Base-by-base conservation (phyloP, 2,888 invertebrate species). In the Neelides folsomi region DNA sequence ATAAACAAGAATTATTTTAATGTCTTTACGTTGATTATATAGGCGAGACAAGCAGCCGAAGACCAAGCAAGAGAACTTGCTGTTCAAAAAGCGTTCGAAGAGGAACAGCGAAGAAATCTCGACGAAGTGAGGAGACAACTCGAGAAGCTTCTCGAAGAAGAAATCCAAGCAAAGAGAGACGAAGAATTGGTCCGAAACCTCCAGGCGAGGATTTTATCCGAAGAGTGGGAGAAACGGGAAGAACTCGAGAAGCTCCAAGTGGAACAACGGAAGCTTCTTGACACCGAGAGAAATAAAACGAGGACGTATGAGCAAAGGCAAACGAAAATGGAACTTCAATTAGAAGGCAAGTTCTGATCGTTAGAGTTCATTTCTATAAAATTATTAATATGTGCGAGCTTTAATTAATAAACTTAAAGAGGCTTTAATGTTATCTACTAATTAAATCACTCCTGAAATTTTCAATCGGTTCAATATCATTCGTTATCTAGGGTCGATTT, bases 141-240 rank as follows among this genome's bases (percentile, higher is more conserved):
- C 46, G 85, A 86, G 68, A 75, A 75, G 56, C 70, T 86, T 2
- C 69, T 87, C 12, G 82, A 83, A 59, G 85, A 86, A 69, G 88
- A 87, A 68, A 83, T 83, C 1, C 86, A 86, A 69, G 86, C 87
- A 0, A 83, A 86, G 66, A 73, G 80, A 60, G 87, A 87, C 62
- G 88, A 87, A 69, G 87, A 87, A 75, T 84, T 86, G 55, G 78
- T 77, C 56, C 66, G 72, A 37, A 68, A 67, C 55, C 66, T 73
- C 19, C 74, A 75, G 60, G 70, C 68, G 7, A 64, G 78, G 62
- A 82, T 86, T 45, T 71, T 86, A 60, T 78, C 82, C 47, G 86
- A 87, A 71, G 87, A 87, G 73, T 86, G 85, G 83, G 84, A 85
- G 65, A 81, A 80, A 66, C 71, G 86, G 58, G 86, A 86, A 67